Evolutionary conservation across 2,888 invertebrate species (phyloP), one percentile per base, ranked within the genome.

Genomic region (Gryllus longicercus): DNA sequence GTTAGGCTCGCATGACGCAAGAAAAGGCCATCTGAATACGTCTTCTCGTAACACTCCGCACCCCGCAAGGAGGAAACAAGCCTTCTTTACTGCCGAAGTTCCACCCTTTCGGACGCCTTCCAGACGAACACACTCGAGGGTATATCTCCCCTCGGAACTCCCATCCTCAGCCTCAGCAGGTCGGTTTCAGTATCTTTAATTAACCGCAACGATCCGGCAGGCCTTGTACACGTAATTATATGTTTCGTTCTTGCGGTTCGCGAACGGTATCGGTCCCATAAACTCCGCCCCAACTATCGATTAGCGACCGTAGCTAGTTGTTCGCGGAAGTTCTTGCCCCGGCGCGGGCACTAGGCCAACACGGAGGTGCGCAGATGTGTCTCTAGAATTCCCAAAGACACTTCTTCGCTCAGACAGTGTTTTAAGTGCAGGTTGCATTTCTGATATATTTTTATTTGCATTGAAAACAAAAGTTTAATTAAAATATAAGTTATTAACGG

Each of bases 11-110:
- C 63, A 16, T 63, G 63, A 18, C 63, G 63, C 63, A 63, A 63
- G 63, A 63, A 63, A 63, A 63, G 63, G n/a, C 16, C 63, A 63
- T 63, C 63, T 63, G 63, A 63, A 63, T 63, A n/a, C 63, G 63
- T 63, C 63, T n/a, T 63, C 63, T 63, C 63, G n/a, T 18, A 14
- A n/a, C 63, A 63, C n/a, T 14, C 63, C 14, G 14, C 63, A 14
- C 63, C n/a, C n/a, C 63, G 14, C n/a, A 8, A 14, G 63, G n/a
- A 63, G 63, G n/a, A 63, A 63, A 16, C 12, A 63, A 63, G 63
- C 63, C n/a, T 63, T 63, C 63, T 63, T 63, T n/a, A 63, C 38
- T 38, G 4, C 63, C 63, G 16, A 63, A 63, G 63, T 38, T 38
- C 38, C 38, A 38, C 38, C n/a, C 38, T 38, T 8, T 38, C 38